Evolutionary conservation across 2,888 invertebrate species (phyloP).

Genomic region (Panopea generosa): DNA sequence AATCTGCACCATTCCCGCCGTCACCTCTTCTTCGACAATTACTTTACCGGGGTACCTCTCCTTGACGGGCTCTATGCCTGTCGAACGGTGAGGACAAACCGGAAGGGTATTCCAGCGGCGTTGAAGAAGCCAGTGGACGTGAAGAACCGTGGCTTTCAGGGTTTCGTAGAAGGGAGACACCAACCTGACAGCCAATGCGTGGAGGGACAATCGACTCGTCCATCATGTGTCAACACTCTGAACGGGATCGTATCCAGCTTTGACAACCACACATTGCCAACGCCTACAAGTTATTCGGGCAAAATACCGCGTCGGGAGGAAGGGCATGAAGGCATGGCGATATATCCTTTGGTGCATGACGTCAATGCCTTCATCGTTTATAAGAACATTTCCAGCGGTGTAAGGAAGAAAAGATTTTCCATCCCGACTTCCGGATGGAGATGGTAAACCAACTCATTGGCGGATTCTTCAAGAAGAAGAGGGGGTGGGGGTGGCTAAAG

Average conservation of each 20-base stretch:
- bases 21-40: conserved; percentile 21
- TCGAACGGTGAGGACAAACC: conserved; percentile 18
- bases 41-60: too few species aligned
- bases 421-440: conserved; percentile 15
- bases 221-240: conserved; percentile 34
- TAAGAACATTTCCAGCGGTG: neutral
- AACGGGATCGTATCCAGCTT: conserved; percentile 5
- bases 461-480: conserved; percentile 12
- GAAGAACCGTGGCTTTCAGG: conserved; percentile 11
- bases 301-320: conserved; percentile 29
- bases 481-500: neutral
- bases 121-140: conserved; percentile 23
- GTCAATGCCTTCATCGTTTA: conserved; percentile 30
- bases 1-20: conserved; percentile 4
- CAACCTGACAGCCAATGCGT: conserved; percentile 28
- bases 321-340: conserved; percentile 28
- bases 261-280: conserved; percentile 30
- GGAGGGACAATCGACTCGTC: conserved; percentile 44
- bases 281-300: conserved; percentile 40
- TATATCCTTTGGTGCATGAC: conserved; percentile 37
- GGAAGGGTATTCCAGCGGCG: conserved; percentile 14
- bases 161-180: conserved; percentile 18
- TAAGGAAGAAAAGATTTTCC: neutral
- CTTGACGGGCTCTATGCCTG: conserved; percentile 28
- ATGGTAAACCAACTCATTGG: conserved; percentile 3